Evolutionary conservation across 2,888 invertebrate species (phyloP), one percentile per base, ranked within the genome.

Genomic region (Lypha dubia): DNA sequence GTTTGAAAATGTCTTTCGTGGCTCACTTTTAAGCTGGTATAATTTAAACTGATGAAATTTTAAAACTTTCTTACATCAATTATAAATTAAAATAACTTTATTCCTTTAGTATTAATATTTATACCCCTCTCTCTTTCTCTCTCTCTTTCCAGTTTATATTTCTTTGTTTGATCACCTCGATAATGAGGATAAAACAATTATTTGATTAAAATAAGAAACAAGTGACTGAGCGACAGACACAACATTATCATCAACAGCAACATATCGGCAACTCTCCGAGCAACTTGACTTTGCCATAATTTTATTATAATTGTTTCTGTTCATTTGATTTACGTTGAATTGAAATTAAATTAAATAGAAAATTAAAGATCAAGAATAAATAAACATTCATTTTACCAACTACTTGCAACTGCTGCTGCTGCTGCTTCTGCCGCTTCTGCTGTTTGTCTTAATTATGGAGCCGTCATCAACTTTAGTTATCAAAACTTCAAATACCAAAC

Each of bases 401-500:
- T n/a, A n/a, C n/a, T n/a, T 9, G 56, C n/a, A 32, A 58, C 32
- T 58, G 15, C 9, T 62, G 17, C 7, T 17, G 15, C 9, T 62
- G 28, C n/a, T n/a, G n/a, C n/a, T n/a, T n/a, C n/a, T 9, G 56
- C n/a, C n/a, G 35, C 32, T 58, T 15, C 9, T 62, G 17, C 7
- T 17, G 15, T 5, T 62, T n/a, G 22, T 15, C 17, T 24, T 8
- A 53, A 86, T 22, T 44, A 88, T 89, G 87, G 89, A 88, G 28
- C 80, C 79, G 22, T 11, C 84, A 11, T 13, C 84, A 38, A n/a
- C 79, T 28, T 20, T 65, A 62, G 88, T 87, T 74, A 32, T 85
- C 20, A 89, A 88, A 86, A 86, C 88, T 65, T 84, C 88, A 58
- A 89, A 88, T 79, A 88, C 88, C 65, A 91, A 90, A 67, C 90